Evolutionary conservation across 2,113 vertebrate genomes (phyloP), one percentile per base, ranked within the genome.

Genomic region (Oncorhynchus mykiss): DNA sequence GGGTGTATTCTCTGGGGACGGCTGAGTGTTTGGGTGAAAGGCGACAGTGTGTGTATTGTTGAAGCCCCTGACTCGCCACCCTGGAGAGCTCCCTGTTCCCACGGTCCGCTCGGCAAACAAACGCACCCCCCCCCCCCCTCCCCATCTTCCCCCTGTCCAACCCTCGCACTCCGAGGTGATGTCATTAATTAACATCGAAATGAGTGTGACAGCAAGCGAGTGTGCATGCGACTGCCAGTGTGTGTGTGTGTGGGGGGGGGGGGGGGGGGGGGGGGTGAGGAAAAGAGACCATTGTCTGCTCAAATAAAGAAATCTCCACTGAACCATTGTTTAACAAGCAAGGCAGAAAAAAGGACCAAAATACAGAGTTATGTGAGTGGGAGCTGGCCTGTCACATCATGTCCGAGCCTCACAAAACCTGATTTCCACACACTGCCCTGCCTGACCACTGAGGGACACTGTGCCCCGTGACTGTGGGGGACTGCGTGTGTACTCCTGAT

Each of bases 301-400:
- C 79, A 95, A 96, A 96, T 95, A 96, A 96, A 96, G 95, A 96
- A 96, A 96, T 96, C 93, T 95, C 93, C 92, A 94, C 94, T 97
- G 93, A 94, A 95, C 93, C 96, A 96, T 96, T 95, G 94, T 95
- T 95, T 95, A 95, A 94, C 91, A 92, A 94, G 94, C 92, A 94
- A 94, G 94, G 94, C 92, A 92, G 90, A 94, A 95, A 95, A 95
- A 92, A 91, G 86, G 90, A 92, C 89, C 89, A 90, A 93, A 87
- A 93, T 91, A 87, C 79, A 78, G 84, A 86, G 87, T 92, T 93
- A 81, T 90, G 85, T 91, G 88, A 91, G 90, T 90, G 90, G 86
- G 90, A 93, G 88, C 91, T 71, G 85, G 79, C 81, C 90, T 94
- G 93, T 94, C 93, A 93, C 90, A 92, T 93, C 93, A 89, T 74